These are phyloP conservation scores for Acropora yongei DNA, from an alignment of 64 coral and sea anemone genomes.

Conservation along the genomic window DNA sequence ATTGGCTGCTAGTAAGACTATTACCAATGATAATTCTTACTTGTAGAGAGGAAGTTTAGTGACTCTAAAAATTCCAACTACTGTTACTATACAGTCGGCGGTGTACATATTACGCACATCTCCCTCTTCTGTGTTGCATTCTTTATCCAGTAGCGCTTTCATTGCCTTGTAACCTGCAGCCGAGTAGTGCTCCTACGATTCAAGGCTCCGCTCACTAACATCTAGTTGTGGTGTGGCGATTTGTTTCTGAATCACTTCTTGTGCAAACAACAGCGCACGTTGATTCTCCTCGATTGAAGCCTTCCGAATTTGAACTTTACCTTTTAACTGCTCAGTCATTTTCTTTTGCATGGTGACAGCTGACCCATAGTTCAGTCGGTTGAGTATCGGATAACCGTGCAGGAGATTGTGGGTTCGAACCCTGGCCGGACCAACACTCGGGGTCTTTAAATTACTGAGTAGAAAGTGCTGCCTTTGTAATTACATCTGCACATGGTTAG, in stretches of 20 bases:
- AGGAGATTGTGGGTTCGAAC: no score
- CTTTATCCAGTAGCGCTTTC: background rate
- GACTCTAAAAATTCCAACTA: background rate
- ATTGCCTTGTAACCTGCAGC: background rate
- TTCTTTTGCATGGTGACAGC: background rate
- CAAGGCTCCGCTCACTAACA: background rate
- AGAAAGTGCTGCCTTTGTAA: no score
- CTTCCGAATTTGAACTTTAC: background rate
- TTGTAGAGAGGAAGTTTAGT: background rate
- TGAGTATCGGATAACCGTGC: no score
- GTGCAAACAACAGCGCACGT: background rate
- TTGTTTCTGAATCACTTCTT: background rate
- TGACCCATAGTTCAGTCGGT: no score
- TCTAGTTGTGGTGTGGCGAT: background rate
- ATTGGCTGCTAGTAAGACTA: constrained; percentile 2
- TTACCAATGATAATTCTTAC: background rate
- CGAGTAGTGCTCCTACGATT: background rate
- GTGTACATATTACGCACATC: background rate
- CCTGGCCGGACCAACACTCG: no score
- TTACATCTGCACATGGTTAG: no score
- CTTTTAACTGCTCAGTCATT: constrained; percentile 30
- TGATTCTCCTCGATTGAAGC: background rate
- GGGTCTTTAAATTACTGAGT: no score
- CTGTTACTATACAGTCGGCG: background rate
- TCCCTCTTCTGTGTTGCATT: background rate